phyloP scores from a whole-genome alignment of 2,888 invertebrate species.

The Mythimna albipuncta region DNA sequence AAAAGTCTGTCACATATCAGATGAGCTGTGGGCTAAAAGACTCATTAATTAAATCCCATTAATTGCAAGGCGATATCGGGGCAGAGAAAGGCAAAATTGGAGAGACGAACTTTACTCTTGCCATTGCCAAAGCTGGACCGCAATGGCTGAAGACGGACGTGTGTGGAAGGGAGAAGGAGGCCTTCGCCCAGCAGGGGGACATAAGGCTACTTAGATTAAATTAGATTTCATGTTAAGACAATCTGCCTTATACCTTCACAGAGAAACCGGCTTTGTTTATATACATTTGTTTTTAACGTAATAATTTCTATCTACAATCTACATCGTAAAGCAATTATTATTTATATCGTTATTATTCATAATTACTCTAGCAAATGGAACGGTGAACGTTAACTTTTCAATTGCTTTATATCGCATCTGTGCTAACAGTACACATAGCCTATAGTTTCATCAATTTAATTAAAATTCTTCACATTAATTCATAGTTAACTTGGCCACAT shows the following conservation, averaged over 20 bases:
- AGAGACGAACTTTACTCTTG: too few species aligned
- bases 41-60: too few species aligned
- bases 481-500: constrained; percentile 44
- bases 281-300: background rate
- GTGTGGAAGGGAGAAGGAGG: too few species aligned
- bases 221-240: background rate
- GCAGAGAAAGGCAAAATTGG: too few species aligned
- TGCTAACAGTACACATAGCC: constrained; percentile 16
- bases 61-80: too few species aligned
- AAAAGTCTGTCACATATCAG: too few species aligned
- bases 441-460: constrained; percentile 36
- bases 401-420: constrained; percentile 22
- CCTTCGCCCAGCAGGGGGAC: too few species aligned
- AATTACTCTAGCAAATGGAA: constrained; percentile 24
- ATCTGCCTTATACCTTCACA: background rate
- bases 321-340: background rate
- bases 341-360: constrained; percentile 20
- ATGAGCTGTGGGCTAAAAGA: too few species aligned
- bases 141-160: too few species aligned
- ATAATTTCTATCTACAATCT: constrained; percentile 6
- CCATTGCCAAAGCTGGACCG: too few species aligned
- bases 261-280: background rate
- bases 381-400: constrained; percentile 14
- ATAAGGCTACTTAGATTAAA: too few species aligned
- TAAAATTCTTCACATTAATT: constrained; percentile 44